Evolutionary conservation across 2,113 vertebrate genomes (phyloP), one percentile per base, ranked within the genome.

Genomic region (Gorilla gorilla): DNA sequence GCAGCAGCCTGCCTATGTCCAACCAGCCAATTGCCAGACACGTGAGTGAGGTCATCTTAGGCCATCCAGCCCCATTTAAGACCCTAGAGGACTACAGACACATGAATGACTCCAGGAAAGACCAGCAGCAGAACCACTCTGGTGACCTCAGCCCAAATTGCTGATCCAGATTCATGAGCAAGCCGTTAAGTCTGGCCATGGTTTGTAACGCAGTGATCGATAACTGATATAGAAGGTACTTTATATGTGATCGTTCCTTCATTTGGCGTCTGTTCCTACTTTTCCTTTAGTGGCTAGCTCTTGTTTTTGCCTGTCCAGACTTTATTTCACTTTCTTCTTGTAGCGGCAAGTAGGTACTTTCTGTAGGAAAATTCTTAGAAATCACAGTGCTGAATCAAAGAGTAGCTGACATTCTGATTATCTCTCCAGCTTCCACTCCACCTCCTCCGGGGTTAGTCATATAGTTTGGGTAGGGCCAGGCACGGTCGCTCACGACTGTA

Each of bases 341-440:
- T 23, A 90, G 22, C 40, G 43, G 22, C 81, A 90, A 87, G 61
- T 70, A 68, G 25, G 32, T 83, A 70, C 83, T 72, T 78, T 68
- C 57, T 76, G 25, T 55, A 57, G 80, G 20, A 84, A 93, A 93
- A 85, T n/a, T 79, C 40, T 72, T 85, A 90, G 61, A 90, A 90
- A 93, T n/a, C 27, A 93, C 78, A 90, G 72, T 72, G 85, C 80
- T 72, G 52, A 64, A 78, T 86, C 43, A 59, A 84, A 43, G 14
- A 50, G 14, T 70, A 35, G 55, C 68, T 94, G 72, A 86, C 23
- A 55, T 73, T 73, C 25, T 94, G 50, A 79, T 40, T 76, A 45
- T 64, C 50, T 90, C 79, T 96, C 25, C 22, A 82, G 40, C 12
- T 52, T 75, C 30, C 32, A 64, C 23, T 78, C 25, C 50, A 16